Base-by-base conservation (phyloP, 2,113 vertebrate genomes). In the Casuarius casuarius region DNA sequence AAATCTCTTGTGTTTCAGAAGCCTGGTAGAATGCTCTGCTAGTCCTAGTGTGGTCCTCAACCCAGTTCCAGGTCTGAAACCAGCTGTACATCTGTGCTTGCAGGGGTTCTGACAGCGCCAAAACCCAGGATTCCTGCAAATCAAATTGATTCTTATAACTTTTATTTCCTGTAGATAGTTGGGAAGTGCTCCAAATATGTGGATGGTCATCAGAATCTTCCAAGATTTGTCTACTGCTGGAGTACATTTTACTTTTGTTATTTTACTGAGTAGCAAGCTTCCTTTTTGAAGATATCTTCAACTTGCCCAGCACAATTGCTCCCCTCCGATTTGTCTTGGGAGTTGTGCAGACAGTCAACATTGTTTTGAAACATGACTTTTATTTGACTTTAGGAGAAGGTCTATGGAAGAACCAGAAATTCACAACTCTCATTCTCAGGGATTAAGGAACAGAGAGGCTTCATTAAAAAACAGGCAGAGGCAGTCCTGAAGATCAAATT, bases 251-350 rank as follows among this genome's bases (percentile, higher is more conserved):
- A 61, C 29, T 23, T 58, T 15, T 17, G 65, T 35, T 28, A 2
- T 49, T 54, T 74, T 67, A 44, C 11, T 6, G n/a, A 67, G 65
- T 44, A 2, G 14, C 21, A 33, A 40, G 52, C 31, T 90, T 33
- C 28, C 18, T 76, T 62, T 44, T 61, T 35, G 61, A 31, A 59
- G 28, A 26, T 23, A 44, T 23, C 44, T 35, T 26, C 70, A 1
- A 2, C 7, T 5, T 20, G n/a, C 51, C 51, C 77, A 26, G 68
- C 26, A 0, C 0, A 9, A 14, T 40, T 19, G 67, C 9, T 42
- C 49, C 49, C 81, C 44, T 58, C 16, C 7, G 12, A 22, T 19
- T n/a, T 75, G 49, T 63, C 56, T 49, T 2, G 10, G 56, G 56
- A 44, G 16, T 3, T 42, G 67, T 73, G 66, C 72, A 67, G 66